Base-by-base conservation (phyloP, 1,140 invertebrate genomes). In the Macrobrachium nipponense region DNA sequence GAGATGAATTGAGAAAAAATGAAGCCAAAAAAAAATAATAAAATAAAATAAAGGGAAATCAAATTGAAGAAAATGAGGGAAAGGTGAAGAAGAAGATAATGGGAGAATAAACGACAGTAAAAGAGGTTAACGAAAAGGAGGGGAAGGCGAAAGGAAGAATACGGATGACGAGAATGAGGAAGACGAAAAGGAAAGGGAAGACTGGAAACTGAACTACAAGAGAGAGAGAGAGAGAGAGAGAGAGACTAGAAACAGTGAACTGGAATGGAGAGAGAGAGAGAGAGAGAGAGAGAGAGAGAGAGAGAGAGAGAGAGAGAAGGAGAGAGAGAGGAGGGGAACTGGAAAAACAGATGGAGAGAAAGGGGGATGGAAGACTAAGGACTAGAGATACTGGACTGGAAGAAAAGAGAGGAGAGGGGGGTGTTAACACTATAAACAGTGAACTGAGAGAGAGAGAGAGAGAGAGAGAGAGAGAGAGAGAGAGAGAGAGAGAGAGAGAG, bases 151-250 rank as follows among this genome's bases (percentile, higher is more conserved):
- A n/a, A 27, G 12, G 27, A 27, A n/a, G n/a, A 20, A 68, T n/a
- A 68, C n/a, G 11, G 1, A n/a, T 68, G 27, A 17, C n/a, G 11
- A 10, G 11, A 68, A 68, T n/a, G 64, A 68, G 11, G 64, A 11
- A 20, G 12, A 27, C 10, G 27, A 1, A n/a, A 1, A 20, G 64
- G 11, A 27, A 68, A 10, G 64, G 5, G 0, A 68, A 27, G 64
- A 68, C n/a, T n/a, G 11, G 12, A 68, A 0, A 36, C 1, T 36
- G 27, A 36, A 36, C 27, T 36, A 11, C 5, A 12, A n/a, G n/a
- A 12, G 5, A 68, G 27, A 11, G 27, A 58, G 75, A 77, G 75
- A 58, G 44, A 18, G 75, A 77, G 75, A 77, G 36, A 77, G 75
- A 58, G 23, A 58, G 60, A 58, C 18, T 17, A 58, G 15, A 77